Conservation (phyloP, 1,140 invertebrate genomes). For the Leguminivora glycinivorella region DNA sequence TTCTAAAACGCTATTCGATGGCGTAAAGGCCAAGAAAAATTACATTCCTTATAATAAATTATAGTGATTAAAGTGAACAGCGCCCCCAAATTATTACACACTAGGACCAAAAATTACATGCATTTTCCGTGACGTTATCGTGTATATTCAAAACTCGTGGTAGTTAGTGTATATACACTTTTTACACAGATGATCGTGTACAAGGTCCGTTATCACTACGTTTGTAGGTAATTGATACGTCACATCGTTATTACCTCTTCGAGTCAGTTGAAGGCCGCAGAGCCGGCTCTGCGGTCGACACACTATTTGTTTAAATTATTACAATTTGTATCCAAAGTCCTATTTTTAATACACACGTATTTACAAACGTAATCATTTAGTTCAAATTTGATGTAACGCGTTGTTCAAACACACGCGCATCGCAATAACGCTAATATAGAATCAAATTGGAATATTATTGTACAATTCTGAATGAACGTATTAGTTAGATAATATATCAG, state of each 20-base stretch:
- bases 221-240: conserved; percentile 33
- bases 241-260: not conserved
- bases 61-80: too few relatives aligned
- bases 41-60: too few relatives aligned
- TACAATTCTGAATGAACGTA: not conserved
- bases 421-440: not conserved
- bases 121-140: too few relatives aligned
- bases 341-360: not conserved
- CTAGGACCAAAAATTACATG: too few relatives aligned
- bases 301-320: not conserved
- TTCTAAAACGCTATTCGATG: too few relatives aligned
- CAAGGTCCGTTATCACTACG: too few relatives aligned
- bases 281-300: conserved; percentile 29
- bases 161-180: too few relatives aligned
- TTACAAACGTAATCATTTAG: not conserved
- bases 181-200: too few relatives aligned
- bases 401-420: not conserved
- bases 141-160: too few relatives aligned
- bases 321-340: not conserved
- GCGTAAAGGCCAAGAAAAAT: too few relatives aligned
- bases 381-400: not conserved
- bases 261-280: conserved; percentile 34
- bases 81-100: too few relatives aligned
- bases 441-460: not conserved
- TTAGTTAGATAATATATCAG: not conserved